phyloP scores from a whole-genome alignment of 1,140 invertebrate species.

The Procambarus clarkii region DNA sequence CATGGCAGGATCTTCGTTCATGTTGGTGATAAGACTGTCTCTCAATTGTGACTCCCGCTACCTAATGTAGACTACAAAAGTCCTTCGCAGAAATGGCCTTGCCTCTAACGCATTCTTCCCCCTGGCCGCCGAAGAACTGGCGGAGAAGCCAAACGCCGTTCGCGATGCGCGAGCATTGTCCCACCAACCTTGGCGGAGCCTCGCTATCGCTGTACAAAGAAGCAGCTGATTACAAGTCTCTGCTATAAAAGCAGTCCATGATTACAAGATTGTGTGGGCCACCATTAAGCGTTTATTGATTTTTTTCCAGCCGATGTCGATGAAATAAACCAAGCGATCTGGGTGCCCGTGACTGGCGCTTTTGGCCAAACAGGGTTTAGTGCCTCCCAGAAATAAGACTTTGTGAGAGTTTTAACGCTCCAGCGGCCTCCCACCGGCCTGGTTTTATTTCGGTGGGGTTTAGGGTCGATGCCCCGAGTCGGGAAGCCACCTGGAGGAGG shows the following conservation, averaged over 20 bases:
- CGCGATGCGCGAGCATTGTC: slow-evolving; percentile 7
- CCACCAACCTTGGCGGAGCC: slow-evolving; percentile 20
- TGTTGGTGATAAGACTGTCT: slow-evolving; percentile 23
- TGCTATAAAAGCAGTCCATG: slow-evolving; percentile 65
- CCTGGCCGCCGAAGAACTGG: neutral
- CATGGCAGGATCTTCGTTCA: slow-evolving; percentile 4
- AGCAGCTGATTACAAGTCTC: slow-evolving; percentile 63
- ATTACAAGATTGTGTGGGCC: slow-evolving; percentile 65
- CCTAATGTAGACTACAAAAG: slow-evolving; percentile 22
- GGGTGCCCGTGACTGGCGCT: slow-evolving; percentile 51
- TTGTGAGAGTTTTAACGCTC: neutral
- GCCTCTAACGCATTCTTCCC: neutral
- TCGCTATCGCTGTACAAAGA: slow-evolving; percentile 50
- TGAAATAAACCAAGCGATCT: slow-evolving; percentile 61
- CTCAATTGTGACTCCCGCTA: neutral
- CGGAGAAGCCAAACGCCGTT: neutral
- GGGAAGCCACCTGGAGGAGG: neutral
- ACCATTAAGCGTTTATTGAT: slow-evolving; percentile 68
- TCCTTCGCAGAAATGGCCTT: slow-evolving; percentile 26
- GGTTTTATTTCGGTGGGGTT: neutral
- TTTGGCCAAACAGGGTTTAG: slow-evolving; percentile 18
- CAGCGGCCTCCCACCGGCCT: neutral
- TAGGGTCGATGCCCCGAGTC: neutral
- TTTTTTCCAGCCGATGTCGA: slow-evolving; percentile 59
- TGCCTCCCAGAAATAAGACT: slow-evolving; percentile 40